These are phyloP conservation scores for Cyclopterus lumpus DNA, from an alignment of 2,797 vertebrate species.

Conservation along the genomic window DNA sequence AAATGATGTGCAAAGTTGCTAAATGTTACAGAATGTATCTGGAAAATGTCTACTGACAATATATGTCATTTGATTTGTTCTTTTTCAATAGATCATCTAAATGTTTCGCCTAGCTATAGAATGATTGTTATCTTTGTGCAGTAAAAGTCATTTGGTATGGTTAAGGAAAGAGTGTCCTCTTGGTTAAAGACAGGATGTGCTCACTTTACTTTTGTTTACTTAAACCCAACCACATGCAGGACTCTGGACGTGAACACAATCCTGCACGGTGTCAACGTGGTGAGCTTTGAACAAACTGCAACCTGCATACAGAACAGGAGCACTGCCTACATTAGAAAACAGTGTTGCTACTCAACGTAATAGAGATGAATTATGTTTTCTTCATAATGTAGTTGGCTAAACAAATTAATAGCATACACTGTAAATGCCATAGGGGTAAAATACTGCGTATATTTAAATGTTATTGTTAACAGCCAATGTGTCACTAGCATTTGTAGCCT, in stretches of 20 bases:
- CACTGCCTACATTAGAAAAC: not conserved
- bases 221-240: not conserved
- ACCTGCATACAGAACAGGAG: not conserved
- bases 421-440: not conserved
- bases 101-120: not conserved
- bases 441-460: not conserved
- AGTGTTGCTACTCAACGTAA: not conserved
- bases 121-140: conserved; percentile 2
- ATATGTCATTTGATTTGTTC: conserved; percentile 4
- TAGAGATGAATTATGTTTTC: not conserved
- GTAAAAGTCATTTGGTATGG: not conserved
- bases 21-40: not conserved
- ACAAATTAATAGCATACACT: not conserved
- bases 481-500: conserved; percentile 4
- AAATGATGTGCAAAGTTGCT: not conserved
- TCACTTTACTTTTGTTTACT: not conserved
- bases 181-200: not conserved
- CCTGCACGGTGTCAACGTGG: not conserved
- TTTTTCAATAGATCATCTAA: not conserved
- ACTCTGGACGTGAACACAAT: not conserved
- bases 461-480: not conserved
- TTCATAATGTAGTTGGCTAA: not conserved
- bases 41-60: conserved; percentile 6
- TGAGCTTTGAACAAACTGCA: not conserved
- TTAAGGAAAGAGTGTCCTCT: not conserved